These are phyloP conservation scores for Tetrax tetrax DNA, from an alignment of 2,113 vertebrate species.

Conservation along the genomic window DNA sequence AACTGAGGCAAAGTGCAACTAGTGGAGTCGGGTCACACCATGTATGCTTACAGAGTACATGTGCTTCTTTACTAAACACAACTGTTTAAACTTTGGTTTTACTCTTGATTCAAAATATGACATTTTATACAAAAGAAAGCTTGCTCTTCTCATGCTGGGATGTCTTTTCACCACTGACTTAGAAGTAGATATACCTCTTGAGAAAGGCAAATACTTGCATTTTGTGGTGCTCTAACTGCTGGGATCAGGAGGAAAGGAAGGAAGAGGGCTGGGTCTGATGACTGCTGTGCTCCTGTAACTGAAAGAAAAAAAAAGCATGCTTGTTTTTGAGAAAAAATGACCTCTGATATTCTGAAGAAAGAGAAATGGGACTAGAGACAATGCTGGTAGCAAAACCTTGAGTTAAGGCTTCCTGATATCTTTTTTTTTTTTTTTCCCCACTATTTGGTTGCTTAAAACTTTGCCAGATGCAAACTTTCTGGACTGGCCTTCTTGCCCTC, in stretches of 20 bases:
- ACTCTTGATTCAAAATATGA: background rate
- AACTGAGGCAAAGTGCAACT: background rate
- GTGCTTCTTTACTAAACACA: background rate
- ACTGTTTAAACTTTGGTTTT: background rate
- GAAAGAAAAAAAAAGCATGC: background rate
- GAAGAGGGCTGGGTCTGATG: background rate
- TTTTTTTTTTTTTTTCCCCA: background rate
- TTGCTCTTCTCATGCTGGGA: background rate
- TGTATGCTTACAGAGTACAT: background rate
- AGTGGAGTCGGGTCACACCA: accelerated
- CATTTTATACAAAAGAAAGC: background rate
- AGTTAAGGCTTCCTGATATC: background rate
- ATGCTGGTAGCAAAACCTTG: background rate
- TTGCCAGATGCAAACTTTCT: background rate
- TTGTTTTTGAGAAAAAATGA: background rate
- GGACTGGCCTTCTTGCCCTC: background rate
- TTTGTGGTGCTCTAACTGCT: background rate
- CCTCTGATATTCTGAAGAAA: background rate
- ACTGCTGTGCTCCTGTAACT: background rate
- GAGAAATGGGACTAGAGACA: background rate
- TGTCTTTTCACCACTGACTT: background rate
- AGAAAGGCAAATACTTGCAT: background rate
- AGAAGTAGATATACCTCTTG: background rate
- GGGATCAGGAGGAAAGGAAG: background rate
- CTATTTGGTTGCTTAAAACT: background rate